Base-by-base conservation (phyloP, 2,797 vertebrate species). In the Lycodopsis pacificus region DNA sequence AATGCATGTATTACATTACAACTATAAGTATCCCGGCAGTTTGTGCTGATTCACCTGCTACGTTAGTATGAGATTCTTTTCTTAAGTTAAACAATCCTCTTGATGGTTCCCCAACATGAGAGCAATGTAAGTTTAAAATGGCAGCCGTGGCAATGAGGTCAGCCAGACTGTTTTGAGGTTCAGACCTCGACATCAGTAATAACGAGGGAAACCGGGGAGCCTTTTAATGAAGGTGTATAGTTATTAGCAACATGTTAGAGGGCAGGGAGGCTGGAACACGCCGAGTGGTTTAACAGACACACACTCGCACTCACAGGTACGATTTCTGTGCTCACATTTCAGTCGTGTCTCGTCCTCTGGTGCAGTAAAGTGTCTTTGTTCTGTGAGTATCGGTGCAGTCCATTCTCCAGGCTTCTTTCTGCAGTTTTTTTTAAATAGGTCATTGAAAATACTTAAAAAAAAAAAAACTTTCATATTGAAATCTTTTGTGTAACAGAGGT, bases 381-480 rank as follows among this genome's bases (percentile, higher is more conserved):
- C 32, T 25, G 30, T 57, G 58, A 6, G 58, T 73, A 67, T 27
- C 51, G 51, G 54, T 79, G 63, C 54, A 46, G 48, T 81, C 61
- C 10, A 4, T 49, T 79, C 73, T 71, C 17, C 6, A 4, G 66
- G 20, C 49, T 48, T 49, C 25, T 79, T 80, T 65, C 42, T 59
- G 61, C 44, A 30, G 32, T 44, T 46, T 4, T 40, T 14, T 66
- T 69, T 69, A 83, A 82, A 58, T 77, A 54, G 68, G 71, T 80
- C 62, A 76, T 30, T 67, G 38, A 22, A 44, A 83, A 51, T 19
- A 11, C 13, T n/a, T n/a, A 10, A 57, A 57, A 59, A 66, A 58
- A 14, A 25, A 27, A 51, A 44, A 42, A 30, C 34, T 15, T 61
- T 27, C 27, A 27, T 25, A 36, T 78, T 76, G 53, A 67, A 62